Percentiles rank a stretch among this genome's conserved stretches.
Evolutionary conservation across 2,113 vertebrate genomes (phyloP).

Genomic region (Alces alces): DNA sequence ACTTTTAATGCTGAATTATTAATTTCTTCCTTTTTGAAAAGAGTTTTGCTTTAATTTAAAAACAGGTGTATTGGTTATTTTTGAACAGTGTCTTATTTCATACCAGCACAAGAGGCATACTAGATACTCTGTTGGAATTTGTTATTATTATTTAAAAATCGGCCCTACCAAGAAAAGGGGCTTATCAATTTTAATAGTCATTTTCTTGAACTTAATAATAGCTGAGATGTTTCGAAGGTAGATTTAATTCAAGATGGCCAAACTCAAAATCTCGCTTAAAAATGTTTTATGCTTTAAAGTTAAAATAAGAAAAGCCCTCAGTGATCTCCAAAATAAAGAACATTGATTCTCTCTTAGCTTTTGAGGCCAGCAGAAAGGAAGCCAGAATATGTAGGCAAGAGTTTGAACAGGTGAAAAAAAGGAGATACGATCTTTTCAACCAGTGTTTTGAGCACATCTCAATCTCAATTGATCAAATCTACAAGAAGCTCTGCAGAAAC

Average conservation of each 20-base stretch:
- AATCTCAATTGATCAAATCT: slow-evolving; percentile 90
- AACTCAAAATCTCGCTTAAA: background rate
- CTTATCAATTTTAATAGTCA: background rate
- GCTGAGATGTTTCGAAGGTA: slow-evolving; percentile 1
- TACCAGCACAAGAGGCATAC: background rate
- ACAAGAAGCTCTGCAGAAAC: slow-evolving; percentile 94
- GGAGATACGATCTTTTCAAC: slow-evolving; percentile 86
- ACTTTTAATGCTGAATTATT: background rate
- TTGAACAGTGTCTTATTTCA: background rate
- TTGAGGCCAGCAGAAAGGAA: slow-evolving; percentile 87
- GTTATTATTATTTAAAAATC: background rate
- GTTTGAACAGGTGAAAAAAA: slow-evolving; percentile 90
- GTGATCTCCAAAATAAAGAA: slow-evolving; percentile 18
- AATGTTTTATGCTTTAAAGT: background rate
- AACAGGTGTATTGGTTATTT: slow-evolving; percentile 8
- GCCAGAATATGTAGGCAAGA: slow-evolving; percentile 84
- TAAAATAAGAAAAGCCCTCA: background rate
- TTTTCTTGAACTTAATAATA: background rate
- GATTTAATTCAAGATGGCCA: slow-evolving; percentile 1
- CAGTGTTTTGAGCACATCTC: slow-evolving; percentile 92
- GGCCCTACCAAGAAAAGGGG: background rate
- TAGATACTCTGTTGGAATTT: background rate
- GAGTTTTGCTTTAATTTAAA: background rate
- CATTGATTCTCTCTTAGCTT: slow-evolving; percentile 80
- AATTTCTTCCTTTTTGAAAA: background rate